These are phyloP conservation scores for Sylvia borin DNA, from an alignment of 2,797 vertebrate species.

Conservation along the genomic window DNA sequence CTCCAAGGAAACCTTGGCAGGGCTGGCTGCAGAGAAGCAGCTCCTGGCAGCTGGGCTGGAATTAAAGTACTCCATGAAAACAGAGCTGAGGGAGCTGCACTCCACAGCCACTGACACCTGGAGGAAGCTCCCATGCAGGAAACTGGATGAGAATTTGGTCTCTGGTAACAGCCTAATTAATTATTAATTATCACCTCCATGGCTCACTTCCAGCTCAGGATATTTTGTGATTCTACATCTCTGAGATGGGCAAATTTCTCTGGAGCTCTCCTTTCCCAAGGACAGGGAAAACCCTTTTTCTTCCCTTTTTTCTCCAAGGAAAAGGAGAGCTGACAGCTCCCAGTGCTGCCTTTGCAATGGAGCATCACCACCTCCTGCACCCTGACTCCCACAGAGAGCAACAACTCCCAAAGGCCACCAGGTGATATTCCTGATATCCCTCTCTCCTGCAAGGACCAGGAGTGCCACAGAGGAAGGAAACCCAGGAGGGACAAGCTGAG, in stretches of 20 bases:
- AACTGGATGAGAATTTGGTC: neutral
- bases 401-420: neutral
- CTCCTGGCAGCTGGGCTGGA: neutral
- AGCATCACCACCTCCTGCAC: neutral
- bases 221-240: neutral
- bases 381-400: neutral
- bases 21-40: neutral
- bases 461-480: neutral
- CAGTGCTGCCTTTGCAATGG: neutral
- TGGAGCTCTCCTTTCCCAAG: neutral
- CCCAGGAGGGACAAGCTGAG: neutral
- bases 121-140: neutral
- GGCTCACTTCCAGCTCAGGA: neutral
- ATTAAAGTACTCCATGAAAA: neutral
- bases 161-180: neutral
- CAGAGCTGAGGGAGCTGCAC: neutral
- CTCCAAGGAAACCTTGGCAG: neutral
- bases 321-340: neutral
- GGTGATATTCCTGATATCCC: neutral
- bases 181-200: neutral
- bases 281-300: rapidly evolving
- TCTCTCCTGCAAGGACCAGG: neutral
- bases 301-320: neutral
- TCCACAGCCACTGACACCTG: neutral
- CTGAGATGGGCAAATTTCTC: neutral